Evolutionary conservation across 2,888 invertebrate species (phyloP).

Genomic region (Lochmaea capreae): DNA sequence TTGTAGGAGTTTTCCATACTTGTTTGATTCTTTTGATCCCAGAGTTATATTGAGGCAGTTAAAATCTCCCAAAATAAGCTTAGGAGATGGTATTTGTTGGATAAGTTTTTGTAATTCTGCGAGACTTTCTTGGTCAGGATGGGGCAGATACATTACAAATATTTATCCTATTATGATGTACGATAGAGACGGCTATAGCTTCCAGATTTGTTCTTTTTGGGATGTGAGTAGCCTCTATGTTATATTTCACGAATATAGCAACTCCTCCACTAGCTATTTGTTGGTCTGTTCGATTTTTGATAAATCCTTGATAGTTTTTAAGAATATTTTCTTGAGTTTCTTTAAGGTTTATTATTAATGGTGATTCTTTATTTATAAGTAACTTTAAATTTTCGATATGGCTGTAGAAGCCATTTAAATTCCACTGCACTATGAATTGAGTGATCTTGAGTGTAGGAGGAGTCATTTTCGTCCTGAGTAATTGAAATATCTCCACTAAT

Average conservation of each 20-base stretch:
- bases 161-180: not conserved
- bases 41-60: no score
- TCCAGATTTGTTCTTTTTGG: no score
- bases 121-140: not conserved
- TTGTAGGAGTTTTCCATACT: not conserved
- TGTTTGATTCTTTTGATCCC: not conserved
- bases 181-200: not conserved
- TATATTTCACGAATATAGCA: no score
- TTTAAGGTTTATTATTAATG: no score
- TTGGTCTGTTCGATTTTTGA: no score
- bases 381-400: no score
- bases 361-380: no score
- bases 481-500: not conserved
- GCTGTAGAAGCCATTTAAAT: not conserved
- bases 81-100: slow-evolving; percentile 1
- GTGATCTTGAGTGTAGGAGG: not conserved
- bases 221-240: no score
- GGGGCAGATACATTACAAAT: not conserved
- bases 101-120: not conserved
- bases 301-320: no score
- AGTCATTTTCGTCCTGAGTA: slow-evolving; percentile 1
- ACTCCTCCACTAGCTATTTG: not conserved
- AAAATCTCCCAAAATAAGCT: slow-evolving; percentile 1
- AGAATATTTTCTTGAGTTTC: no score
- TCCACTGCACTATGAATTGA: not conserved